These are phyloP conservation scores for Ephialtes manifestator DNA, from an alignment of 2,888 invertebrate genomes.

Conservation along the genomic window DNA sequence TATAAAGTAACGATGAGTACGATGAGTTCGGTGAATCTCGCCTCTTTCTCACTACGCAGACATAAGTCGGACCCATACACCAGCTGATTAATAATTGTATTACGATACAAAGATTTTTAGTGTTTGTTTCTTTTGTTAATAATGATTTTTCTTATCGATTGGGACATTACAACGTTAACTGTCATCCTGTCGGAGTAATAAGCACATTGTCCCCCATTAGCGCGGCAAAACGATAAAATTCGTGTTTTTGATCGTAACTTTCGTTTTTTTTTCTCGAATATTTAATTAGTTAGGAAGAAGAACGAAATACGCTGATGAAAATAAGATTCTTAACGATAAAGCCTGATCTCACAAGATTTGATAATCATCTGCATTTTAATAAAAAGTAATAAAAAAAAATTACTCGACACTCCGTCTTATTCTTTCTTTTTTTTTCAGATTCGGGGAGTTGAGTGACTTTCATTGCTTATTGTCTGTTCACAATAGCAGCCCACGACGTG, in stretches of 20 bases:
- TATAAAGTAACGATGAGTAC: conserved; percentile 68
- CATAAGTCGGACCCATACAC: conserved; percentile 85
- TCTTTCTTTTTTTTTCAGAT: conserved; percentile 62
- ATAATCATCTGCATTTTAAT: conserved; percentile 38
- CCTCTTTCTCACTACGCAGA: conserved; percentile 75
- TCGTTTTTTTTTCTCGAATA: conserved; percentile 2
- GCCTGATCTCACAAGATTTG: conserved; percentile 23
- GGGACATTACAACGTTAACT: conserved; percentile 47
- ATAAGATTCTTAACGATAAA: conserved; percentile 19
- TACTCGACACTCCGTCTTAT: conserved; percentile 53
- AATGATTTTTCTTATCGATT: conserved; percentile 41
- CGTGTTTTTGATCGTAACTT: not conserved
- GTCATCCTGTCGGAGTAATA: conserved; percentile 46
- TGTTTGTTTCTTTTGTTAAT: conserved; percentile 43
- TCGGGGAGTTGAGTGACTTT: conserved; percentile 75
- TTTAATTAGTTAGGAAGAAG: conserved; percentile 16
- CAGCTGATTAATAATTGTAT: conserved; percentile 79
- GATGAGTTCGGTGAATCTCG: conserved; percentile 67
- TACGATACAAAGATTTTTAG: conserved; percentile 63
- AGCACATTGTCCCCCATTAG: conserved; percentile 52
- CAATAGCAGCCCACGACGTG: conserved; percentile 84
- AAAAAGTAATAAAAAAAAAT: conserved; percentile 51
- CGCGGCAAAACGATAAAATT: conserved; percentile 15
- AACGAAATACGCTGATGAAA: conserved; percentile 30
- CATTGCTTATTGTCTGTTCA: conserved; percentile 85